These are phyloP conservation scores for Cephalopterus ornatus DNA, from an alignment of 2,113 vertebrate genomes.

Conservation along the genomic window DNA sequence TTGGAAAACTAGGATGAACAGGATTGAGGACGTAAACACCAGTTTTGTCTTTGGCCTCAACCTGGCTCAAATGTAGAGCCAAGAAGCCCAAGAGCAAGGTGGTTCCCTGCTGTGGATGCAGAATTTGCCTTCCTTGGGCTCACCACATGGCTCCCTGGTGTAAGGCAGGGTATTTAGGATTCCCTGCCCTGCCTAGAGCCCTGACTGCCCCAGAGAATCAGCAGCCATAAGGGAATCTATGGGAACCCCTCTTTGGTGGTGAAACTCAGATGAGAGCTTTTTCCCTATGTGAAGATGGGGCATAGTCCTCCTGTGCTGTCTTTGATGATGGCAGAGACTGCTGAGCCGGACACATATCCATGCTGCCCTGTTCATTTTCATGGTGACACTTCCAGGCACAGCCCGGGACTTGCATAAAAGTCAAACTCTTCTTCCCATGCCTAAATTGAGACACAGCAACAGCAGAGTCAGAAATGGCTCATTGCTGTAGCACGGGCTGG, in stretches of 20 bases:
- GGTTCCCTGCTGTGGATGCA: neutral
- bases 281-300: neutral
- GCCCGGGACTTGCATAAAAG: neutral
- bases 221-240: neutral
- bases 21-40: rapidly evolving
- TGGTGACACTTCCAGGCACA: neutral
- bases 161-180: neutral
- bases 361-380: neutral
- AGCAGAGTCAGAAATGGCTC: neutral
- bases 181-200: neutral
- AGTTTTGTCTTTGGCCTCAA: neutral
- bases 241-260: neutral
- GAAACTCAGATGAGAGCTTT: neutral
- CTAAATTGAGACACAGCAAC: rapidly evolving
- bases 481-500: rapidly evolving
- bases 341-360: neutral
- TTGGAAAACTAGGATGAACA: neutral
- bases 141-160: neutral
- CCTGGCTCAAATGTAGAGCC: neutral
- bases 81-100: neutral
- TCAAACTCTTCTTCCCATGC: neutral
- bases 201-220: neutral
- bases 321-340: neutral
- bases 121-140: neutral
- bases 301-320: neutral